Evolutionary conservation across 2,797 vertebrate genomes (phyloP), one percentile per base, ranked within the genome.

Genomic region (Sitta carolinensis): DNA sequence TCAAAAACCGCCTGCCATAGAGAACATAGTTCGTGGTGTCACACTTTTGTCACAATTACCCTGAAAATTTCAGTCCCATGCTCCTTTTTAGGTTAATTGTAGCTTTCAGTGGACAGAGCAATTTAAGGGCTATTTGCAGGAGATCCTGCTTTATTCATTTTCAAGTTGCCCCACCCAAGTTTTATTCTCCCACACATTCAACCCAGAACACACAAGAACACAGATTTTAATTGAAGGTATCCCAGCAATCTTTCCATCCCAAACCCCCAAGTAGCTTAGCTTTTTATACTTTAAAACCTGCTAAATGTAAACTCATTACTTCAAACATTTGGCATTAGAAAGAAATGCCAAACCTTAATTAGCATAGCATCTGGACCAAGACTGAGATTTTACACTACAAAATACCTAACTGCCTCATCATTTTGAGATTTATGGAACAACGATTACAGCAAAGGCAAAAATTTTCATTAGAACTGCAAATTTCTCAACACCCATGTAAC

Each of bases 131-230:
- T 74, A 21, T 75, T 90, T 75, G 57, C 72, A 70, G 52, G 20
- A 93, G 73, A 91, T 69, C 7, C 23, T 75, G 43, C 27, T 64
- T 83, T 75, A 73, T 76, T 89, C 59, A 66, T 87, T 54, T 79
- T 61, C 61, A 87, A 85, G 47, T 62, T 84, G 78, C 78, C 68
- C 62, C 85, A 91, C 90, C 73, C 88, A 84, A 40, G 15, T 86
- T 93, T 79, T 91, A 32, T 20, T 89, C 63, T 84, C 70, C 68
- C 89, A 91, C 72, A 83, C 34, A 77, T 82, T 77, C 54, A 84
- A 57, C 66, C 25, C 61, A 87, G 72, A 89, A 63, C 68, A 82
- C 30, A 77, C 43, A 48, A 67, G 62, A 94, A 82, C 43, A 78
- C 27, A 61, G 38, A 69, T 82, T 95, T 87, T 82, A 80, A 25